These are phyloP conservation scores for Diplolepis rosae DNA, from an alignment of 2,888 invertebrate genomes.

Conservation along the genomic window DNA sequence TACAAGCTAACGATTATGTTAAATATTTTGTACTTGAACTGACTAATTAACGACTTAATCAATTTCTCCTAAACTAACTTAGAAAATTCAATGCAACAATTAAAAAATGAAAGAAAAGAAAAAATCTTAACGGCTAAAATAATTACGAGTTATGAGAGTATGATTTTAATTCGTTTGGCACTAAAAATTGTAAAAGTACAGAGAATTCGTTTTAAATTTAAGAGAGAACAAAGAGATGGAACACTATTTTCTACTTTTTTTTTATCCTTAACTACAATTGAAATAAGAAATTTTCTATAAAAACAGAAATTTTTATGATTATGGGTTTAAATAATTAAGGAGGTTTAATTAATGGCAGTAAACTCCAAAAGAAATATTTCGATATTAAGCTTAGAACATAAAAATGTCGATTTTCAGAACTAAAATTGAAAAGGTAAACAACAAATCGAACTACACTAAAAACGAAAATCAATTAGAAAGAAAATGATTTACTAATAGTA, in stretches of 20 bases:
- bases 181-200: conserved; percentile 25
- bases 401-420: not conserved
- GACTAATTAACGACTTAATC: conserved; percentile 80
- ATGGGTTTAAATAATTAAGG: not conserved
- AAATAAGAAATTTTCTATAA: not conserved
- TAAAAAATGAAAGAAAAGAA: conserved; percentile 14
- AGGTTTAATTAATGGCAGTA: conserved; percentile 18
- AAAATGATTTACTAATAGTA: conserved; percentile 1
- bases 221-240: conserved; percentile 11
- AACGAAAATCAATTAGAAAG: conserved; percentile 2
- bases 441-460: conserved; percentile 1
- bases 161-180: conserved; percentile 29
- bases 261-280: conserved; percentile 10
- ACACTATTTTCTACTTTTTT: not conserved
- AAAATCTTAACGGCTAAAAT: conserved; percentile 10
- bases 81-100: conserved; percentile 4
- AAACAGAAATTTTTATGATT: not conserved
- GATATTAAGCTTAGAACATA: conserved; percentile 15
- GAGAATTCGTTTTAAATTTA: conserved; percentile 16
- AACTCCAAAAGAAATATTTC: conserved; percentile 3
- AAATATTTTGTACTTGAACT: conserved; percentile 89
- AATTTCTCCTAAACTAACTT: conserved; percentile 33
- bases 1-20: conserved; percentile 75
- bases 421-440: not conserved
- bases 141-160: conserved; percentile 21